Base-by-base conservation (phyloP, 2,797 vertebrate species). In the Falco biarmicus region DNA sequence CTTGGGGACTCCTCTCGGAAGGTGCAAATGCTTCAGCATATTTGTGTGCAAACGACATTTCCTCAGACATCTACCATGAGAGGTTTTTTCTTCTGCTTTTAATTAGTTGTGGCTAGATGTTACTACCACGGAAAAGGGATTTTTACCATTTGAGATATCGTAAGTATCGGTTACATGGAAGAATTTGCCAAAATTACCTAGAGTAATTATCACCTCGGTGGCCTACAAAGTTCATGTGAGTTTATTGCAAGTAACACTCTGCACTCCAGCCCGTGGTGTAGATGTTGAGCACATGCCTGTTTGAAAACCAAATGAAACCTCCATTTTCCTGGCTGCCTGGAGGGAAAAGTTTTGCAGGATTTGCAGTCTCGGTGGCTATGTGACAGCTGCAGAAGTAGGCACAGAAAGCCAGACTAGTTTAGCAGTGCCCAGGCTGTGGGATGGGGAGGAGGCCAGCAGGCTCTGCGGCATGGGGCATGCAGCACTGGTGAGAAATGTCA, bases 241-340 rank as follows among this genome's bases (percentile, higher is more conserved):
- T 73, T 74, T 65, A 76, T 15, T 89, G 32, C 77, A 92, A 63
- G 85, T 68, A 77, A 61, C 51, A 25, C 22, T 48, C 60, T 75
- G 73, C 68, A 32, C 88, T 95, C 89, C 90, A 96, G 79, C 24
- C 50, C 37, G 13, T 50, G 87, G 39, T 73, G 50, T 64, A 75
- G 60, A 50, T 60, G 65, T 20, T 79, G 89, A 87, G n/a, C 53
- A 47, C 25, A 26, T 45, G 28, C 59, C 29, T 89, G 17, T 66
- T 94, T 94, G 54, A 92, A 94, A 95, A 43, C 48, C 39, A 89
- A 95, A 77, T 65, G 50, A 71, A 69, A 17, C 41, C 68, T 91
- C 60, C 13, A 2, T 85, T 92, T 96, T 65, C 41, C 29, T 92
- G 77, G 34, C 69, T 61, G 20, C 15, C 4, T 13, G 29, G 81